These are phyloP conservation scores for Magallana angulata DNA, from an alignment of 1,140 invertebrate species.

Conservation along the genomic window DNA sequence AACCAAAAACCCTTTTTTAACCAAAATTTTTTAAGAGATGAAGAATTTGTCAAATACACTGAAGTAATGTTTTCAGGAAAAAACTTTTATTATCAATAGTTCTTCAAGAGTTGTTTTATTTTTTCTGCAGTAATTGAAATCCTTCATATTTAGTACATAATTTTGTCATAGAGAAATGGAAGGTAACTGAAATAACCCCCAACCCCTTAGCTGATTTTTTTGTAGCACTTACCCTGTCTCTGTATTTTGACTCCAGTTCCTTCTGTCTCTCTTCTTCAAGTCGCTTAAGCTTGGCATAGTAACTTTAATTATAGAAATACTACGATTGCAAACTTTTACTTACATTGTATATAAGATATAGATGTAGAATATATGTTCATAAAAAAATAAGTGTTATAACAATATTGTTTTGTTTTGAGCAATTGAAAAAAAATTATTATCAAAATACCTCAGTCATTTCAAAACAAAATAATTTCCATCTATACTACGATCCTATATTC, in stretches of 20 bases:
- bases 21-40: too few species aligned
- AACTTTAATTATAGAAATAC: constrained; percentile 79
- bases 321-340: too few species aligned
- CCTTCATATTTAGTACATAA: background rate
- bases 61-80: too few species aligned
- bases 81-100: background rate
- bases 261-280: constrained; percentile 97
- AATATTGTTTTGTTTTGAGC: background rate
- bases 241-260: constrained; percentile 96
- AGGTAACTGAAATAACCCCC: background rate
- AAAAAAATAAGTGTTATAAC: background rate
- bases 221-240: constrained; percentile 82
- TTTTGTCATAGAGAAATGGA: background rate
- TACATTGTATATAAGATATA: too few species aligned
- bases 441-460: too few species aligned
- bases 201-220: background rate
- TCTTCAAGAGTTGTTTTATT: background rate
- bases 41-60: too few species aligned
- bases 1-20: too few species aligned
- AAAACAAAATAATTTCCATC: too few species aligned
- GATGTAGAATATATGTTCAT: too few species aligned
- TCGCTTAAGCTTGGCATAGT: constrained; percentile 96
- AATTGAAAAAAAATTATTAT: too few species aligned
- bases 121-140: background rate
- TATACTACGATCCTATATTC: too few species aligned